These are phyloP conservation scores for Erythrocebus patas DNA, from an alignment of 2,113 vertebrate species.

Conservation along the genomic window DNA sequence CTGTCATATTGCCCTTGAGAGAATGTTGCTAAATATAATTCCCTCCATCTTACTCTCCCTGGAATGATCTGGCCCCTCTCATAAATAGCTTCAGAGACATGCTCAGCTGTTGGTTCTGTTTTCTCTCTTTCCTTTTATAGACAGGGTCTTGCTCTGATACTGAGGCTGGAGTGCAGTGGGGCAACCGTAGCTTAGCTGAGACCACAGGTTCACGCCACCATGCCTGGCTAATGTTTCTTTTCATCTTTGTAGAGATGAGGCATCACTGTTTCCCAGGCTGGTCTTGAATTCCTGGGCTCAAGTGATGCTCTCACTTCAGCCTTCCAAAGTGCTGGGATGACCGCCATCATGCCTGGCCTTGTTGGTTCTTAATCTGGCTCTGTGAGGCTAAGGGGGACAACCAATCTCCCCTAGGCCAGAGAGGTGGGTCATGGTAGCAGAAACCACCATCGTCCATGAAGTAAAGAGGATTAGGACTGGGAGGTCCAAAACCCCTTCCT, in stretches of 20 bases:
- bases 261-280: background rate
- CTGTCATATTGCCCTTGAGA: background rate
- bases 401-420: background rate
- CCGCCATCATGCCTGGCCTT: background rate
- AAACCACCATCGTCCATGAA: background rate
- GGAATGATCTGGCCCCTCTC: background rate
- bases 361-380: background rate
- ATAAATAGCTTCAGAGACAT: too few relatives aligned
- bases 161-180: background rate
- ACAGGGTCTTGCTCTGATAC: background rate
- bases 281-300: background rate
- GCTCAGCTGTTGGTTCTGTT: background rate
- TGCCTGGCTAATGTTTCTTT: background rate
- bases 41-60: background rate
- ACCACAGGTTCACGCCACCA: background rate
- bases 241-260: background rate
- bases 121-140: background rate
- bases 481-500: accelerated
- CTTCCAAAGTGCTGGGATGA: background rate
- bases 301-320: background rate
- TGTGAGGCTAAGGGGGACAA: background rate
- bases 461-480: background rate
- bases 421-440: background rate
- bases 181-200: background rate
- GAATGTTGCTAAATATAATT: background rate